Evolutionary conservation across 2,888 invertebrate genomes (phyloP).

Genomic region (Arrhopalites spinosus): DNA sequence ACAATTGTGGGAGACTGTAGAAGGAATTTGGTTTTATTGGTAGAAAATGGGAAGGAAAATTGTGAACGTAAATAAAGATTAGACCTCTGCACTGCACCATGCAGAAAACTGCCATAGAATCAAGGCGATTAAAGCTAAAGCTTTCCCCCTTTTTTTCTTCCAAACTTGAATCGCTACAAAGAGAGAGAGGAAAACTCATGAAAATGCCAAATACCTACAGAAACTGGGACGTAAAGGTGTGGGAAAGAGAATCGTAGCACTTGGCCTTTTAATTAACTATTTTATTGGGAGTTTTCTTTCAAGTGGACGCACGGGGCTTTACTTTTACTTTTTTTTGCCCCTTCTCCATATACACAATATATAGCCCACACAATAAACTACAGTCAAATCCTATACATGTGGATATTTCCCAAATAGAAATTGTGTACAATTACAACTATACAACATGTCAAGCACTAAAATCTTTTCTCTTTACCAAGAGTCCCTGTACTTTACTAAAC

Average conservation of each 20-base stretch:
- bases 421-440: not conserved
- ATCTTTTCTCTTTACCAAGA: not conserved
- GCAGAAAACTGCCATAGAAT: not conserved
- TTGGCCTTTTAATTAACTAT: slow-evolving; percentile 51
- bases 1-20: too few relatives aligned
- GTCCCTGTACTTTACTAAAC: too few relatives aligned
- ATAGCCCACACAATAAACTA: not conserved
- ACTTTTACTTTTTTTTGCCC: slow-evolving; percentile 10
- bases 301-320: slow-evolving; percentile 44
- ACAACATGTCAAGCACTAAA: not conserved
- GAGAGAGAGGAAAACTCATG: not conserved
- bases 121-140: not conserved
- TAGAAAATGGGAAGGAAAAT: slow-evolving; percentile 14
- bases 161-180: too few relatives aligned
- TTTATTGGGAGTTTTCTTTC: slow-evolving; percentile 45
- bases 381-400: not conserved
- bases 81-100: not conserved
- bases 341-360: not conserved
- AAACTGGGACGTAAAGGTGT: slow-evolving; percentile 15
- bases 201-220: not conserved
- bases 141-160: not conserved
- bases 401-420: not conserved
- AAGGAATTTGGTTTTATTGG: not conserved
- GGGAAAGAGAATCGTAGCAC: slow-evolving; percentile 41
- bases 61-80: slow-evolving; percentile 26